Conservation (phyloP, 2,888 invertebrate genomes). For the Eupithecia vulgata region DNA sequence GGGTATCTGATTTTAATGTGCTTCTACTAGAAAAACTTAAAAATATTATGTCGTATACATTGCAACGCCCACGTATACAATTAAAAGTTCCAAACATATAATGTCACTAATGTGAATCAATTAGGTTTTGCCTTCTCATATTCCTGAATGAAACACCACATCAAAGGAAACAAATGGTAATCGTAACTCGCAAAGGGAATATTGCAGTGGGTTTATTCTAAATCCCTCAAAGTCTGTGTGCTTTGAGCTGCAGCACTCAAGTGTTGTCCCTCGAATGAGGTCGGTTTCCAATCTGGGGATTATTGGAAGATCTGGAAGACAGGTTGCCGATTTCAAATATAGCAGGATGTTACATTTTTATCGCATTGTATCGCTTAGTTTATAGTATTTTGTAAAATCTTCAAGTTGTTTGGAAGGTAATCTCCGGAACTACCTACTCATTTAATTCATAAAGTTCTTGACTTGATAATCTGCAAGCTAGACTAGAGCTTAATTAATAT, state of each 20-base stretch:
- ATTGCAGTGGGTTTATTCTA: slow-evolving; percentile 16
- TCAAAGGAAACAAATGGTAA: neutral
- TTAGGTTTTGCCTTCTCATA: neutral
- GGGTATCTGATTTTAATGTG: too few relatives aligned
- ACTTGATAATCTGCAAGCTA: neutral
- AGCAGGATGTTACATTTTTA: neutral
- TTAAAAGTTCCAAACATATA: neutral
- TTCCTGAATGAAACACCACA: neutral
- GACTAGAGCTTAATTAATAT: neutral
- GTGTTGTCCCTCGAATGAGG: neutral
- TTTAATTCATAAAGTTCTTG: neutral
- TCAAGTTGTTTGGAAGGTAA: neutral
- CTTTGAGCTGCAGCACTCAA: slow-evolving; percentile 30
- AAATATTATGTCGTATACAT: neutral
- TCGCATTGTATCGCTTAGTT: neutral
- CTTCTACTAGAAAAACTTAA: neutral
- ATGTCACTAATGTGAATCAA: neutral
- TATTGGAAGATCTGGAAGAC: neutral
- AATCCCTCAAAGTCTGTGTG: slow-evolving; percentile 27
- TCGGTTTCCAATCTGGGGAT: slow-evolving; percentile 8
- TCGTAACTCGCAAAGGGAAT: slow-evolving; percentile 18
- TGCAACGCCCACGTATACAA: neutral
- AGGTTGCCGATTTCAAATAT: neutral
- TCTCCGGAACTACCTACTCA: neutral
- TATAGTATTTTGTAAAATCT: neutral